phyloP scores from a whole-genome alignment of 2,797 vertebrate species.

The Erpetoichthys calabaricus region DNA sequence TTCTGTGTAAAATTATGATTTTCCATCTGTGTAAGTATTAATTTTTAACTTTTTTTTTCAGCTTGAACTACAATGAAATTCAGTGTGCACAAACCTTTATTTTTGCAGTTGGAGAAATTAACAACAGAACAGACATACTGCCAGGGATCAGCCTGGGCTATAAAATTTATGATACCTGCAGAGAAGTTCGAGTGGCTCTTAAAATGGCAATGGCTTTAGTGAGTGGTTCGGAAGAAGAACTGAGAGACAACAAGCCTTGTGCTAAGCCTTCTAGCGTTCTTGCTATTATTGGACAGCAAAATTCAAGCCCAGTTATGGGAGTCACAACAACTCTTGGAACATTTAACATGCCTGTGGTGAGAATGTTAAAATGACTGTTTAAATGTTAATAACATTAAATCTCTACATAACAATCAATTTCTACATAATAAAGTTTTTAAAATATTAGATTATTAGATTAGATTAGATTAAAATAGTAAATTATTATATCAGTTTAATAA shows the following conservation, averaged over 20 bases:
- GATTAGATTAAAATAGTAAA: background rate
- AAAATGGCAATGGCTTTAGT: slow-evolving; percentile 42
- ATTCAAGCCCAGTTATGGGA: slow-evolving; percentile 50
- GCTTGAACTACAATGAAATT: slow-evolving; percentile 55
- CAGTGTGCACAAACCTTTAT: slow-evolving; percentile 52
- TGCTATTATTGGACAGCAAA: slow-evolving; percentile 54
- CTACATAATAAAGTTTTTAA: no score
- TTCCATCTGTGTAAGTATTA: no score
- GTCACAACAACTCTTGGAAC: slow-evolving; percentile 42
- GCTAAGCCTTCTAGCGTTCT: slow-evolving; percentile 33
- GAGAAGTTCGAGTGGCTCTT: slow-evolving; percentile 48
- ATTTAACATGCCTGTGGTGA: slow-evolving; percentile 55
- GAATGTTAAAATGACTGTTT: no score
- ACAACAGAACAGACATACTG: slow-evolving; percentile 35
- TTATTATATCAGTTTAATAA: no score
- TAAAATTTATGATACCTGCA: slow-evolving; percentile 50
- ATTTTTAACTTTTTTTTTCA: slow-evolving; percentile 22
- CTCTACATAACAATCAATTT: no score
- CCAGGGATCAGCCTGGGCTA: slow-evolving; percentile 43
- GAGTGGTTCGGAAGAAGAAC: slow-evolving; percentile 27
- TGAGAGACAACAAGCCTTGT: slow-evolving; percentile 28
- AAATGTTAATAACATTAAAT: no score
- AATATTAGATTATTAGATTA: background rate
- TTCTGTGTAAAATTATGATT: no score
- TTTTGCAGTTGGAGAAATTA: slow-evolving; percentile 57